Evolutionary conservation across 2,888 invertebrate species (phyloP), one percentile per base, ranked within the genome.

Genomic region (Strigamia crassipes): DNA sequence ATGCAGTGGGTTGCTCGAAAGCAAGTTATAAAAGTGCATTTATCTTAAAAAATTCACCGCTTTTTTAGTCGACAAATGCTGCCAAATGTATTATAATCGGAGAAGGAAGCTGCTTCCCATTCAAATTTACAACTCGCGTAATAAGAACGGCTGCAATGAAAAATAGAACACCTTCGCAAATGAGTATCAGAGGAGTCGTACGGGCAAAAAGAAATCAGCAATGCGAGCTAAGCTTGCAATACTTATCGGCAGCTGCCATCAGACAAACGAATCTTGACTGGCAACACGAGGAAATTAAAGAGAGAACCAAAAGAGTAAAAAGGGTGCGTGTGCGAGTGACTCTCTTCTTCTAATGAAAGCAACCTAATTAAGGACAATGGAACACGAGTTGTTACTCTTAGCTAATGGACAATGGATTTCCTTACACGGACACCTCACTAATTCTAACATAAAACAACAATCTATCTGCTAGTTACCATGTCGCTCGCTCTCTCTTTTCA

Each of bases 211-310:
- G 23, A 73, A 73, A 73, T 73, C 27, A 31, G 73, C 73, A 73
- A 73, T 31, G 27, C 27, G 73, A 73, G 73, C 31, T 27, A 73
- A 31, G 31, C 56, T 56, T n/a, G 73, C 73, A 27, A 73, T 73
- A 73, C 73, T 73, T 73, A 73, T 73, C 73, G 73, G 73, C 73
- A 73, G 73, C 73, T 73, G 73, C 73, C 73, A 73, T 73, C 73
- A 73, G 15, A n/a, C 73, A 73, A 73, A 73, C 73, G 73, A 73
- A 73, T 73, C 73, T 56, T 73, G 73, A 23, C 73, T 73, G 38
- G 73, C 73, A 73, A 73, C 73, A 73, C 73, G 27, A 73, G 73
- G 73, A 73, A 73, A 73, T 73, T 73, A 73, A 23, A 73, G 13
- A 23, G 73, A 73, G 73, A 73, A 27, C 73, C 73, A 73, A 73